Evolutionary conservation across 2,888 invertebrate genomes (phyloP), one percentile per base, ranked within the genome.

Genomic region (Notocelia uddmanniana): DNA sequence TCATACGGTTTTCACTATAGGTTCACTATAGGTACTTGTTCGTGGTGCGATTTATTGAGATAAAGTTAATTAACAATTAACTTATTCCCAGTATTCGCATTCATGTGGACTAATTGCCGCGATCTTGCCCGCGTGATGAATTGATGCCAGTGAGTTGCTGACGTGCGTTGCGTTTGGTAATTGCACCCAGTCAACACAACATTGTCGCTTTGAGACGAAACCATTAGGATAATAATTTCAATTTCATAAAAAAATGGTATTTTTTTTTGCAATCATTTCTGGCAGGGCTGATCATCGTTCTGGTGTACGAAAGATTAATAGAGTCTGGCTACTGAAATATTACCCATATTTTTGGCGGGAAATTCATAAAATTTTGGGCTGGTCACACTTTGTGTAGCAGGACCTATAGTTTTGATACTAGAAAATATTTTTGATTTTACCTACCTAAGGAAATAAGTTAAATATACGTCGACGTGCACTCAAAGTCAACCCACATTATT

Each of bases 101-200:
- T 64, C 34, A 37, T 37, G 18, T 57, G 57, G 26, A 41, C 55
- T 69, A 69, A 69, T 69, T 69, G 69, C 63, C 45, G 50, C 48
- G 69, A 63, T 69, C 69, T 69, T 50, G 63, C 57, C 63, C n/a
- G 55, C 19, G 57, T 69, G 69, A 69, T 64, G 63, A 69, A 69
- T 69, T 57, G 69, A 48, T 57, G 37, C 55, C 57, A 26, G 52
- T 2, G 26, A 54, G 21, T 45, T 21, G 54, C n/a, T 62, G 69
- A 69, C 62, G 18, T 41, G 60, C 69, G 60, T 55, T 13, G 57
- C 55, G 60, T 69, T 31, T 69, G 57, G 64, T 64, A 64, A 64
- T 64, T 64, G 52, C 64, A 54, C 23, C 15, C 21, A 11, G 34
- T 34, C 55, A 48, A n/a, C 62, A 63, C 31, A n/a, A 19, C 18